Evolutionary conservation across 2,888 invertebrate species (phyloP).

Genomic region (Ophioninae sp.): DNA sequence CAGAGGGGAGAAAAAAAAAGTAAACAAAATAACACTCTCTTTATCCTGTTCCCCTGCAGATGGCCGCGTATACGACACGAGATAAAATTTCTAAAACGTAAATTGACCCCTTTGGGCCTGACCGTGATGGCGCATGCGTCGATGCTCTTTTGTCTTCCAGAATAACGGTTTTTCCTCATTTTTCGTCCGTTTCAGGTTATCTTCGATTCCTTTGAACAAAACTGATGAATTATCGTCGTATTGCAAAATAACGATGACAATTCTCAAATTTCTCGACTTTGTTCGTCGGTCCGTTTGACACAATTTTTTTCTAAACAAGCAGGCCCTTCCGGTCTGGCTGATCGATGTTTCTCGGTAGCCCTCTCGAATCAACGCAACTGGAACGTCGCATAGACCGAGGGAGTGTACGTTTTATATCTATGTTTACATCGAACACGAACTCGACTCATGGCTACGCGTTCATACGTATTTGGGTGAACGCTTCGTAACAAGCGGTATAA

Average conservation of each 20-base stretch:
- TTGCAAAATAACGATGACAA: no score
- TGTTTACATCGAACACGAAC: neutral
- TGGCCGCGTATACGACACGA: conserved; percentile 46
- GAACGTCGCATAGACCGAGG: conserved; percentile 71
- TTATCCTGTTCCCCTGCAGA: conserved; percentile 54
- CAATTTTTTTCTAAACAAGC: conserved; percentile 54
- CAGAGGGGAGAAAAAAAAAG: conserved; percentile 20
- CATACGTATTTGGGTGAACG: conserved; percentile 30
- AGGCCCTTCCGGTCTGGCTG: conserved; percentile 57
- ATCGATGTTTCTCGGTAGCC: conserved; percentile 66
- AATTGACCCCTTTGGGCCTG: conserved; percentile 7
- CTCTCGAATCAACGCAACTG: conserved; percentile 71
- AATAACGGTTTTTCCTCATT: neutral
- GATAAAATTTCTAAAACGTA: conserved; percentile 46
- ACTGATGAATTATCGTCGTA: no score
- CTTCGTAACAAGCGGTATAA: conserved; percentile 43
- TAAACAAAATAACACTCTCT: conserved; percentile 7
- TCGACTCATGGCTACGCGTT: neutral
- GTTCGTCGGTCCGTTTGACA: conserved; percentile 21
- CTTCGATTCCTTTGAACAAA: no score
- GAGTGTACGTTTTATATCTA: conserved; percentile 65
- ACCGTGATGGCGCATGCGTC: neutral
- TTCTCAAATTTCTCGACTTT: neutral
- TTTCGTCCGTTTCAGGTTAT: no score
- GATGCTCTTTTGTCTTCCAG: neutral